phyloP scores from a whole-genome alignment of 2,797 vertebrate genomes.

The Myotis myotis region DNA sequence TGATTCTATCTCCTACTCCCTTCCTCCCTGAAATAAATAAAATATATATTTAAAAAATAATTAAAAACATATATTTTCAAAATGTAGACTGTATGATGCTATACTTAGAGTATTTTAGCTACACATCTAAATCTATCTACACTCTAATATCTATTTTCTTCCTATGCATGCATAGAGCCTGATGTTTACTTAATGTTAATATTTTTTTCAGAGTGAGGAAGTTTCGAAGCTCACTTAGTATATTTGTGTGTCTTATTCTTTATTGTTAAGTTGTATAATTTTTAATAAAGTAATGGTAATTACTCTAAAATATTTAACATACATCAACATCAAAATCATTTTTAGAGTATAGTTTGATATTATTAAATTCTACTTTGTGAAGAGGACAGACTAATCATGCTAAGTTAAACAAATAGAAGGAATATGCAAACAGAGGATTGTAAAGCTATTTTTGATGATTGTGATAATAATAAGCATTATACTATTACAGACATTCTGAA shows the following conservation, averaged over 20 bases:
- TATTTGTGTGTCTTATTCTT: neutral
- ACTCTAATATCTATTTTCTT: neutral
- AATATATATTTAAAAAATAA: neutral
- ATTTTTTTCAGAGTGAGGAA: neutral
- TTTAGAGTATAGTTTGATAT: neutral
- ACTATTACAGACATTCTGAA: neutral
- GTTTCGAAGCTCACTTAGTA: neutral
- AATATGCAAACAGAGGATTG: neutral
- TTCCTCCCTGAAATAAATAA: too few relatives aligned
- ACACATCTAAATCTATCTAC: neutral
- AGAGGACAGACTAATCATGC: neutral
- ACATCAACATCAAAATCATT: neutral
- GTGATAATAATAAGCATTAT: neutral
- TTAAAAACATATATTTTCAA: neutral
- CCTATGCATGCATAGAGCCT: neutral
- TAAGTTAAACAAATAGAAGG: neutral
- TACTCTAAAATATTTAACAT: neutral
- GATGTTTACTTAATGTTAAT: neutral
- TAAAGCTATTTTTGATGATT: neutral
- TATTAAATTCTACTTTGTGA: neutral
- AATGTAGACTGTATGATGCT: neutral
- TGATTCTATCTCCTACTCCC: too few relatives aligned
- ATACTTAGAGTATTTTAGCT: neutral
- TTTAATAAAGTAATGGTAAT: neutral
- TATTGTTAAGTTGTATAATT: neutral